phyloP scores from a whole-genome alignment of 2,797 vertebrate genomes.

The Tinamus major region DNA sequence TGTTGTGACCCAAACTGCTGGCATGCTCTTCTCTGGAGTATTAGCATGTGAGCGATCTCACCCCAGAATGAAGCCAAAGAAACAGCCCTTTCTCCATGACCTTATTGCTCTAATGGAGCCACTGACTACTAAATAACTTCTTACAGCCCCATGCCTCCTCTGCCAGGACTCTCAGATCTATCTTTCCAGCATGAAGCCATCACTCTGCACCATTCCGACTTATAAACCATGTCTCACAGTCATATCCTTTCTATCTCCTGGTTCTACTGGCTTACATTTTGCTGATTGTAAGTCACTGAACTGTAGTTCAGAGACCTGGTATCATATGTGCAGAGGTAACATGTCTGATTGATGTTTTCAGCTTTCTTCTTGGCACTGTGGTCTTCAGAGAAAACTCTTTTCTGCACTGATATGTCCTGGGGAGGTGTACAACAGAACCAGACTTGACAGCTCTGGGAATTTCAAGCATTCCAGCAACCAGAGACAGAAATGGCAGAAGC shows the following conservation, averaged over 20 bases:
- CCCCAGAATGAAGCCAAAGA: neutral
- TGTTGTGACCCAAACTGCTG: neutral
- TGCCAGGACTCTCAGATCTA: neutral
- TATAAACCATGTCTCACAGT: neutral
- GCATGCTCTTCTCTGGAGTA: neutral
- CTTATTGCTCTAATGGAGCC: neutral
- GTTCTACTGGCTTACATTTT: neutral
- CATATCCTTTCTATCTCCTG: slow-evolving; percentile 10
- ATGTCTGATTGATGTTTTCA: slow-evolving; percentile 32
- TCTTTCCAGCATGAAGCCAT: neutral
- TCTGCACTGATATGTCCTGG: neutral
- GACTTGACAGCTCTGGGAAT: slow-evolving; percentile 66
- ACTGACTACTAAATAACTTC: neutral
- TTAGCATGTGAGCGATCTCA: neutral
- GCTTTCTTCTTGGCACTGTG: slow-evolving; percentile 40
- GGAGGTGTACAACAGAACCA: slow-evolving; percentile 48
- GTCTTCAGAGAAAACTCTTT: neutral
- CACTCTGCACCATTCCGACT: neutral
- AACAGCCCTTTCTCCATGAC: neutral
- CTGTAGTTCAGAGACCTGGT: slow-evolving; percentile 42
- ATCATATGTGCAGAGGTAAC: slow-evolving; percentile 43
- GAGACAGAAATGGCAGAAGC: slow-evolving; percentile 76
- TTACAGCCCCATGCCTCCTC: neutral
- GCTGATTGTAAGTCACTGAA: slow-evolving; percentile 4
- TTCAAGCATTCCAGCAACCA: slow-evolving; percentile 61